Evolutionary conservation across 1,140 invertebrate species (phyloP).

Genomic region (Orchesella cincta): DNA sequence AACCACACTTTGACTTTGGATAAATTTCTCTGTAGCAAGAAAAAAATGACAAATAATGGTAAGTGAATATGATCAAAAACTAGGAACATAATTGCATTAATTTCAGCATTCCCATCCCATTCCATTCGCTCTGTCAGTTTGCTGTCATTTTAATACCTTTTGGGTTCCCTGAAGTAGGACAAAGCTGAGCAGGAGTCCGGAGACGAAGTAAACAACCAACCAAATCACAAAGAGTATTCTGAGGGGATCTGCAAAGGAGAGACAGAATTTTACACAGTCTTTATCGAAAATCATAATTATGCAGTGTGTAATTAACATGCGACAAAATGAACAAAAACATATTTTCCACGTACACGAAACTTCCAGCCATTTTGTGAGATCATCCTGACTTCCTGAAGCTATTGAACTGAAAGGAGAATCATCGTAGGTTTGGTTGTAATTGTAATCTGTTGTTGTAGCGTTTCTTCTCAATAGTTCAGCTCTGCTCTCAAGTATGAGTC

Average conservation of each 20-base stretch:
- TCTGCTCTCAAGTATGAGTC: not conserved
- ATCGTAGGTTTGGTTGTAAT: not conserved
- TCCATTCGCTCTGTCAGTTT: too few species aligned
- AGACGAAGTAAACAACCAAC: conserved; percentile 35
- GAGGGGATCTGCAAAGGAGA: not conserved
- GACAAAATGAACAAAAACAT: not conserved
- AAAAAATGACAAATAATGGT: too few species aligned
- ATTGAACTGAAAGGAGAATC: not conserved
- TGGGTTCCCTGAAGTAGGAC: conserved; percentile 38
- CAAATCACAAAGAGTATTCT: conserved; percentile 33
- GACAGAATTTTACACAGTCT: not conserved
- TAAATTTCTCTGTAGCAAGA: conserved; percentile 33
- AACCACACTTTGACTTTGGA: conserved; percentile 38
- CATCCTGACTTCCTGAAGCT: not conserved
- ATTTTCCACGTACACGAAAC: not conserved
- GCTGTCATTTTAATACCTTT: conserved; percentile 34
- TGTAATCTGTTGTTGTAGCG: not conserved
- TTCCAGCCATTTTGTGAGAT: conserved; percentile 8
- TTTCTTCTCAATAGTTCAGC: not conserved
- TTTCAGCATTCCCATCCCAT: not conserved
- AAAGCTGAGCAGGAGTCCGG: conserved; percentile 29
- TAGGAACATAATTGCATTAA: not conserved
- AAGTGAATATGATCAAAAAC: not conserved
- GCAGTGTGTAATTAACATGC: not conserved
- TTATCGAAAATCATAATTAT: not conserved